A percentile compares a stretch with the other conserved stretches of the same genome.
Evolutionary conservation across 2,797 vertebrate genomes (phyloP).

Genomic region (Glyptemys insculpta): DNA sequence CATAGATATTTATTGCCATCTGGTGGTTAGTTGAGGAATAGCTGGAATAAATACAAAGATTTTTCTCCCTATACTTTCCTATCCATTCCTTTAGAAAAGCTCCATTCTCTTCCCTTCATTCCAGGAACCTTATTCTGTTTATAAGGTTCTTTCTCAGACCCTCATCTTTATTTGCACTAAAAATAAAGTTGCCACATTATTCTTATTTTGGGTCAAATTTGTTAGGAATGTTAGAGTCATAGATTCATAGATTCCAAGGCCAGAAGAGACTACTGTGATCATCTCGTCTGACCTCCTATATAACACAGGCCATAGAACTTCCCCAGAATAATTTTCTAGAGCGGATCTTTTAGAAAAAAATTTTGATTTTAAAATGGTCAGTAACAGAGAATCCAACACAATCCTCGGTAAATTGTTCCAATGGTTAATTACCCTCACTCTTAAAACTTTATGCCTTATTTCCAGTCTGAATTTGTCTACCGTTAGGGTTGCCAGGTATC

Average conservation of each 20-base stretch:
- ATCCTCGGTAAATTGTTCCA: neutral
- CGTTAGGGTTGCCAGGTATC: no score
- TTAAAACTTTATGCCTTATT: neutral
- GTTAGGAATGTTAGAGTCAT: neutral
- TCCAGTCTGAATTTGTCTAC: neutral
- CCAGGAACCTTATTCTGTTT: neutral
- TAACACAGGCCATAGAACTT: neutral
- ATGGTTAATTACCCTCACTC: neutral
- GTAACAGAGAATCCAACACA: neutral
- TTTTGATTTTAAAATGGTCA: neutral
- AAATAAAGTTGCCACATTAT: neutral
- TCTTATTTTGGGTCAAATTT: neutral
- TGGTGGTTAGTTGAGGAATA: neutral
- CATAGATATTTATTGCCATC: slow-evolving; percentile 64
- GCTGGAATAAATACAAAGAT: neutral
- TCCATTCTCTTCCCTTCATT: neutral
- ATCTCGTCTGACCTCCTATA: neutral
- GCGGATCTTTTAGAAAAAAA: neutral
- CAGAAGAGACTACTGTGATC: neutral
- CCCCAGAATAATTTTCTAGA: neutral
- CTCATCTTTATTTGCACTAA: neutral
- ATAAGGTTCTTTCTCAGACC: neutral
- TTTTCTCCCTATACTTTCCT: neutral
- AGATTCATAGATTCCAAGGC: neutral
- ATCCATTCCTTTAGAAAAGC: accelerated